A percentile compares a stretch with the other conserved stretches of the same genome.
Conservation (phyloP, 2,888 invertebrate genomes). For the Ochropacha duplaris region DNA sequence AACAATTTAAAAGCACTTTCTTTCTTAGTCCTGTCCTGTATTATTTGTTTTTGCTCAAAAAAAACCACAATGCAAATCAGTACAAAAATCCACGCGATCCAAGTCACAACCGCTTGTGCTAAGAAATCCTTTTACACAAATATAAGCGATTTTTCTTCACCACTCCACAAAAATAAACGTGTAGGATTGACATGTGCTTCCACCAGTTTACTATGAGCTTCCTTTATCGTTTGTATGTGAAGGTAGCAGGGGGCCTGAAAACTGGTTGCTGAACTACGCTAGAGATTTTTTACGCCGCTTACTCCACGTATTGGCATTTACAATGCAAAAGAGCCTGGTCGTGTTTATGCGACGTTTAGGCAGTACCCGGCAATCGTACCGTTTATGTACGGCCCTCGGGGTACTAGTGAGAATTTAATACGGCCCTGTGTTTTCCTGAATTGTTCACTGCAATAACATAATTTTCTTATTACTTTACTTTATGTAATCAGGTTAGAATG, state of each 20-base stretch:
- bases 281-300: slow-evolving; percentile 6
- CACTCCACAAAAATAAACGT: slow-evolving; percentile 4
- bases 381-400: background rate
- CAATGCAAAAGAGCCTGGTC: slow-evolving; percentile 25
- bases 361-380: slow-evolving; percentile 13
- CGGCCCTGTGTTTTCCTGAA: background rate
- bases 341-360: slow-evolving; percentile 12
- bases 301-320: slow-evolving; percentile 16
- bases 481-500: background rate
- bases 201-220: background rate
- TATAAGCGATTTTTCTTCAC: slow-evolving; percentile 6
- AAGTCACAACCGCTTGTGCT: background rate
- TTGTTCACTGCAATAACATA: background rate
- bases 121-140: slow-evolving; percentile 2
- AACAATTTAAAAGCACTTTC: background rate
- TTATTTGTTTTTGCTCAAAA: background rate
- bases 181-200: slow-evolving; percentile 2
- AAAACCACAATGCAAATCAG: background rate
- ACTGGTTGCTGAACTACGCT: background rate
- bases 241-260: background rate
- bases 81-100: background rate
- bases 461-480: background rate
- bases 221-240: background rate
- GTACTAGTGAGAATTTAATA: background rate
- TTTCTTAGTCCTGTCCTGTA: background rate